Evolutionary conservation across 2,797 vertebrate species (phyloP).

Genomic region (Glyptemys insculpta): DNA sequence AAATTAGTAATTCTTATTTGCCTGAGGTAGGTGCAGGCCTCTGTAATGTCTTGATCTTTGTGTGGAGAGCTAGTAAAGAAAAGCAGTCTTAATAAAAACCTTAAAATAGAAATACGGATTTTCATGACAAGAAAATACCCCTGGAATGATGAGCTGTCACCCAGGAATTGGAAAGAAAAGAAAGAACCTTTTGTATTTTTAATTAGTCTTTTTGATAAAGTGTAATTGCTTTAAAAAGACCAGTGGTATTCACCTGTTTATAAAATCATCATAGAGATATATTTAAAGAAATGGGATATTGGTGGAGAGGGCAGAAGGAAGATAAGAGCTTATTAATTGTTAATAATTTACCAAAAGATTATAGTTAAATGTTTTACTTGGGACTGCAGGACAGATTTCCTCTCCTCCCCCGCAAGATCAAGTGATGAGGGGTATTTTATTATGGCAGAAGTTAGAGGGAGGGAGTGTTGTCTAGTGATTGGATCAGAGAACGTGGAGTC

Average conservation of each 20-base stretch:
- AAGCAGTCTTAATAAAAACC: conserved; percentile 48
- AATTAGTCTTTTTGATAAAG: conserved; percentile 42
- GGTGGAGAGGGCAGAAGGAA: not conserved
- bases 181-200: conserved; percentile 49
- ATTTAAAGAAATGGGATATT: not conserved
- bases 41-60: conserved; percentile 72
- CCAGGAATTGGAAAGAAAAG: conserved; percentile 19
- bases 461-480: not conserved
- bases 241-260: not conserved
- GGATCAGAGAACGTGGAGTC: not conserved
- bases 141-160: conserved; percentile 42
- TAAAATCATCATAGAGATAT: not conserved
- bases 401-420: not conserved
- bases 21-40: conserved; percentile 65
- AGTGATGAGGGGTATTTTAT: not conserved
- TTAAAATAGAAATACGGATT: conserved; percentile 65
- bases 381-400: not conserved
- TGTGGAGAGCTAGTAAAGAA: conserved; percentile 59
- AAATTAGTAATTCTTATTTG: conserved; percentile 71
- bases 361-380: not conserved
- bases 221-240: not conserved
- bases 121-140: conserved; percentile 55
- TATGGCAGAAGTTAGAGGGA: not conserved
- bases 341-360: not conserved
- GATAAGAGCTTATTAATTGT: not conserved